Evolutionary conservation across 2,888 invertebrate genomes (phyloP).

Genomic region (Andrena haemorrhoa): DNA sequence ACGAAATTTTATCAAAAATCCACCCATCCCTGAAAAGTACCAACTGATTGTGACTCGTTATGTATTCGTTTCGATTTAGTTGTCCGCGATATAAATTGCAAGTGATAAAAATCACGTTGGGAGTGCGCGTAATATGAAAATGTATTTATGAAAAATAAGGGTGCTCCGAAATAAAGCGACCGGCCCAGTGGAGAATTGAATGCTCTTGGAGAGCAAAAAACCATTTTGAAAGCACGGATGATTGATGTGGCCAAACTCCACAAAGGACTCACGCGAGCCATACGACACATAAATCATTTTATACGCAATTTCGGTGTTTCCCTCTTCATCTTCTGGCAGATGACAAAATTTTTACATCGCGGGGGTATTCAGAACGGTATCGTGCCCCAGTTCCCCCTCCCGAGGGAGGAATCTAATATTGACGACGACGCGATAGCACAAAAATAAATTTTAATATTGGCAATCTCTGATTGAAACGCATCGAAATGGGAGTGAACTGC

Average conservation of each 20-base stretch:
- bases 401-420: no score
- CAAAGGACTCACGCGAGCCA: conserved; percentile 19
- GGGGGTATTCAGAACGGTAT: not conserved
- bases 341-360: conserved; percentile 22
- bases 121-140: conserved; percentile 10
- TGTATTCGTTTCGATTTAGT: not conserved
- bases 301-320: conserved; percentile 30
- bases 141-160: conserved; percentile 7
- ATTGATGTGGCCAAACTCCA: conserved; percentile 33
- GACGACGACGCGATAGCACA: no score
- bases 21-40: not conserved
- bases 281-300: conserved; percentile 46
- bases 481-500: no score
- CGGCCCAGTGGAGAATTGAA: not conserved
- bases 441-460: no score
- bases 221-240: conserved; percentile 21
- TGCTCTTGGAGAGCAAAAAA: conserved; percentile 9
- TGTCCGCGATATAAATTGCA: not conserved
- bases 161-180: conserved; percentile 7
- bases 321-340: conserved; percentile 12
- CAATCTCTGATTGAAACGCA: no score
- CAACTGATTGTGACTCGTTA: not conserved
- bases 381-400: not conserved
- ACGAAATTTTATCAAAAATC: not conserved
- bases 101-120: not conserved